Evolutionary conservation across 1,140 invertebrate genomes (phyloP).

Genomic region (Geopemphigus sp.): DNA sequence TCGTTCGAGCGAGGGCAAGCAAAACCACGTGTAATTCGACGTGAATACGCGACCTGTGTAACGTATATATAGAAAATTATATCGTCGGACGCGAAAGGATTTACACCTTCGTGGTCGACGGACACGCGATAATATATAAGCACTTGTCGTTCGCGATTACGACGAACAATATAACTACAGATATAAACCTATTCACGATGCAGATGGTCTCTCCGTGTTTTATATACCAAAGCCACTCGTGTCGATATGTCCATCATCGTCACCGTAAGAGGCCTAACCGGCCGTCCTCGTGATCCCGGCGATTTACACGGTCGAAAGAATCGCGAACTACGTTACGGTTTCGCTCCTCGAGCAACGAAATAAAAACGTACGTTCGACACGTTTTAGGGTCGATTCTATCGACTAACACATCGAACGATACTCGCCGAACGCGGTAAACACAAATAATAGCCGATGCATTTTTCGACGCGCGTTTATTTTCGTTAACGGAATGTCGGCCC

Average conservation of each 20-base stretch:
- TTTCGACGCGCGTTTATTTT: too few relatives aligned
- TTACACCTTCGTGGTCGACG: constrained; percentile 41
- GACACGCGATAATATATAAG: neutral
- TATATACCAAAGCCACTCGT: neutral
- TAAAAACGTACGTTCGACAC: too few relatives aligned
- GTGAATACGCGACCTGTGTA: neutral
- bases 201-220: neutral
- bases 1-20: neutral
- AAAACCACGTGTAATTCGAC: neutral
- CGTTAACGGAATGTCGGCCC: too few relatives aligned
- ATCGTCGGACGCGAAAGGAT: constrained; percentile 22
- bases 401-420: too few relatives aligned
- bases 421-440: too few relatives aligned
- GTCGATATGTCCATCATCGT: constrained; percentile 10
- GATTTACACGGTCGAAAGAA: too few relatives aligned
- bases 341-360: too few relatives aligned
- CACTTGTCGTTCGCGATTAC: constrained; percentile 25
- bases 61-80: neutral
- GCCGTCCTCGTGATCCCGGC: too few relatives aligned
- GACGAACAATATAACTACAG: neutral
- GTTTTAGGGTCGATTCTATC: too few relatives aligned
- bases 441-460: too few relatives aligned
- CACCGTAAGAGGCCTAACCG: too few relatives aligned
- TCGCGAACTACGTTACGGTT: too few relatives aligned
- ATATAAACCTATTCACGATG: neutral